Base-by-base conservation (phyloP, 1,140 invertebrate species). In the Plodia interpunctella region DNA sequence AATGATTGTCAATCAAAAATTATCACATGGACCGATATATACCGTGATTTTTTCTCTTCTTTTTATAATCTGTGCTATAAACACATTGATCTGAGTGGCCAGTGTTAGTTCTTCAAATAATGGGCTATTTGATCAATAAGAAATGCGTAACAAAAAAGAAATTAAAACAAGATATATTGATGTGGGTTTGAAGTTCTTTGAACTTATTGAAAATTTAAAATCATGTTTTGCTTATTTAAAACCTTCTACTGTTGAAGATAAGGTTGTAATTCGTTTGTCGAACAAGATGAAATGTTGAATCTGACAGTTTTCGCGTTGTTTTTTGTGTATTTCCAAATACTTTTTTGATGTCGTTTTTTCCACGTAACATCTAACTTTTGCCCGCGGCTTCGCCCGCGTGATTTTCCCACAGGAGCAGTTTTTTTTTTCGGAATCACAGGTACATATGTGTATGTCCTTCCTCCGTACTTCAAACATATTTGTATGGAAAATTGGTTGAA, bases 171-270 rank as follows among this genome's bases (percentile, higher is more conserved):
- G 60, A 59, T 57, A 63, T 50, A 35, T 19, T 11, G 35, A 59
- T 66, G 72, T 78, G 76, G 77, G 79, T 73, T 77, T 72, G 72
- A 66, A 64, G 78, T 78, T 77, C 76, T 72, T 77, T 83, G 78
- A 78, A 81, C 78, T 72, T 32, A 55, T 61, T 66, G 70, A 62
- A 57, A 66, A 51, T 30, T 55, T 57, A 21, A 19, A n/a, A 21
- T 32, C 44, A 11, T 10, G 3, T 32, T 32, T 32, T 5, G 30
- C 5, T 5, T 17, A 55, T 21, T 28, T 32, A 32, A 30, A 28
- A 30, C 15, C 25, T 44, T 44, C n/a, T 44, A 15, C 4, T 5
- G 15, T 3, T 44, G 1, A 3, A 2, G 5, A 44, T 44, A 44
- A 44, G 10, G 38, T 44, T 17, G 13, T n/a, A 44, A 44, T 15